These are phyloP conservation scores for Carposina sasakii DNA, from an alignment of 1,140 invertebrate genomes.

Conservation along the genomic window DNA sequence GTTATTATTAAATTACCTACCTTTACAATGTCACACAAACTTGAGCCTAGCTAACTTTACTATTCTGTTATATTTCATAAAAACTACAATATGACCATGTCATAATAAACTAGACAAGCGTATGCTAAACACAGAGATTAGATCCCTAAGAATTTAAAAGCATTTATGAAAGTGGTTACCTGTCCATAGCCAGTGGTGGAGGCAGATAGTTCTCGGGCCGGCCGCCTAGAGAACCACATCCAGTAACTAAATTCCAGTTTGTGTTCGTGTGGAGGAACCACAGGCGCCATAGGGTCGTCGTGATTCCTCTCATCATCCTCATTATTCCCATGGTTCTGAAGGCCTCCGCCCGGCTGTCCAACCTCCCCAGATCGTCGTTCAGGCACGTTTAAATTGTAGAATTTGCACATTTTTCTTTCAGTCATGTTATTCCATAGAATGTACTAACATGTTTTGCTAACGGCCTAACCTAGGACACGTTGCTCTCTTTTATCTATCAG, in stretches of 20 bases:
- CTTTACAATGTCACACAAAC: too few species aligned
- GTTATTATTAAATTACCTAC: too few species aligned
- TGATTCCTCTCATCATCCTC: slow-evolving; percentile 52
- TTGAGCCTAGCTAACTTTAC: too few species aligned
- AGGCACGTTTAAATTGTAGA: slow-evolving; percentile 69
- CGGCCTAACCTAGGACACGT: slow-evolving; percentile 70
- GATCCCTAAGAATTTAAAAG: too few species aligned
- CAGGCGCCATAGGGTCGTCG: slow-evolving; percentile 70
- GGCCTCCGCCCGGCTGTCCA: slow-evolving; percentile 19
- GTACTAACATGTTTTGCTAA: slow-evolving; percentile 66
- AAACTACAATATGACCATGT: too few species aligned
- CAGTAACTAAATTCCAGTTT: slow-evolving; percentile 92
- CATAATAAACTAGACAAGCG: too few species aligned
- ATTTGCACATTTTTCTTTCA: slow-evolving; percentile 71
- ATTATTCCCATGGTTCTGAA: slow-evolving; percentile 42
- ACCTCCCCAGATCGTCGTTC: slow-evolving; percentile 58
- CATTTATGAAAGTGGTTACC: too few species aligned
- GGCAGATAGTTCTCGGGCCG: slow-evolving; percentile 52
- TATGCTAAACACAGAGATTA: too few species aligned
- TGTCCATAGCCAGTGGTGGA: slow-evolving; percentile 64
- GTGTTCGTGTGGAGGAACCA: slow-evolving; percentile 85
- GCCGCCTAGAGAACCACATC: slow-evolving; percentile 89
- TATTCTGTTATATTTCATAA: too few species aligned
- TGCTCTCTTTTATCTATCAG: slow-evolving; percentile 41
- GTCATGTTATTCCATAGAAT: slow-evolving; percentile 61